Percentiles rank a stretch among this genome's conserved stretches.
phyloP scores from a whole-genome alignment of 2,888 invertebrate species.

The Nomada goodeniana region DNA sequence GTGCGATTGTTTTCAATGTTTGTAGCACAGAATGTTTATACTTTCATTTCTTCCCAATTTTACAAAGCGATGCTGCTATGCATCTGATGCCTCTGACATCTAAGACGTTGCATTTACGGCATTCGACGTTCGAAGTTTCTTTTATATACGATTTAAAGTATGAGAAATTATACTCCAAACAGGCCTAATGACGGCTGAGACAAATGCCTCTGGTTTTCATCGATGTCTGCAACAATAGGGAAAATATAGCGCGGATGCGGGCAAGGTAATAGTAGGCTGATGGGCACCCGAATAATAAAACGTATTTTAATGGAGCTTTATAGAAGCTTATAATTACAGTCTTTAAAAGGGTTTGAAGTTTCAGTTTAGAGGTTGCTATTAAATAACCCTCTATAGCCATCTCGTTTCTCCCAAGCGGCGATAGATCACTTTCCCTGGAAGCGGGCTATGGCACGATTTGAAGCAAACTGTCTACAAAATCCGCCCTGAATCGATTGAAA shows the following conservation, averaged over 20 bases:
- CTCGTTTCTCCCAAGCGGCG: background rate
- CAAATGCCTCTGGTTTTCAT: slow-evolving; percentile 8
- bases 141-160: no score
- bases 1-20: no score
- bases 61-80: no score
- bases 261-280: slow-evolving; percentile 3
- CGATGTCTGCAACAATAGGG: slow-evolving; percentile 16
- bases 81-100: no score
- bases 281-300: slow-evolving; percentile 9
- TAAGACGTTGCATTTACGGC: no score
- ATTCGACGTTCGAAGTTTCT: no score
- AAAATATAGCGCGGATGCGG: slow-evolving; percentile 5
- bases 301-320: slow-evolving; percentile 28
- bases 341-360: slow-evolving; percentile 19
- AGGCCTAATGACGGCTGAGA: background rate
- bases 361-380: slow-evolving; percentile 10
- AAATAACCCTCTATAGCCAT: slow-evolving; percentile 2
- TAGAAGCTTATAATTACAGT: slow-evolving; percentile 26
- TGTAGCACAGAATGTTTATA: no score
- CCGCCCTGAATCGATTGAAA: no score
- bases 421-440: background rate
- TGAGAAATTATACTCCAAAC: no score
- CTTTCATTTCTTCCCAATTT: no score
- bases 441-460: no score
- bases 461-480: no score